Conservation (phyloP, 2,113 vertebrate species). For the Sylvietta virens region DNA sequence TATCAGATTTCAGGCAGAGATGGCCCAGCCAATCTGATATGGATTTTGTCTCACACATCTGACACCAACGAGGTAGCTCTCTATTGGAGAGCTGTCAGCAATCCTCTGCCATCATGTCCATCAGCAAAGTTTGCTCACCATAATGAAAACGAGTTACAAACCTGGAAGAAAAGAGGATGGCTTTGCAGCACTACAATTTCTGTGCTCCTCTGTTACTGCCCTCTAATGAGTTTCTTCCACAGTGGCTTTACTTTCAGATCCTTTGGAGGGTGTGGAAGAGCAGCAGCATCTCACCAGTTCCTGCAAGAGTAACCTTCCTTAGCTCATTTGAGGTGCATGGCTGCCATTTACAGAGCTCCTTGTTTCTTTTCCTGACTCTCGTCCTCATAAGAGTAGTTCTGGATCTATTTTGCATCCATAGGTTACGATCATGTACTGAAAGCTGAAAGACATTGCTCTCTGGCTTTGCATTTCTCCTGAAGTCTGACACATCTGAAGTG, state of each 20-base stretch:
- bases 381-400: not conserved
- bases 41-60: not conserved
- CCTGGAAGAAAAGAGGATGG: not conserved
- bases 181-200: not conserved
- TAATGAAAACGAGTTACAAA: not conserved
- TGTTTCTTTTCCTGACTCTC: not conserved
- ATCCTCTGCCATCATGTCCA: not conserved
- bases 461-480: not conserved
- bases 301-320: not conserved
- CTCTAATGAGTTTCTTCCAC: not conserved
- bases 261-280: not conserved
- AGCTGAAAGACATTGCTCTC: not conserved
- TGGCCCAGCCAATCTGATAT: not conserved
- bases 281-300: not conserved
- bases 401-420: not conserved
- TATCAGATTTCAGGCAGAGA: not conserved
- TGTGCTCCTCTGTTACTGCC: not conserved
- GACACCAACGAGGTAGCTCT: not conserved
- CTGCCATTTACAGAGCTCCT: not conserved
- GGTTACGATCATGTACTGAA: not conserved
- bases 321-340: fast-evolving
- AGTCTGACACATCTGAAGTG: slow-evolving; percentile 26
- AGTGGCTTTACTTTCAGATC: not conserved
- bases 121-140: not conserved
- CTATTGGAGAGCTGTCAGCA: not conserved